phyloP scores from a whole-genome alignment of 2,113 vertebrate genomes.

The human (Homo sapiens) region DNA sequence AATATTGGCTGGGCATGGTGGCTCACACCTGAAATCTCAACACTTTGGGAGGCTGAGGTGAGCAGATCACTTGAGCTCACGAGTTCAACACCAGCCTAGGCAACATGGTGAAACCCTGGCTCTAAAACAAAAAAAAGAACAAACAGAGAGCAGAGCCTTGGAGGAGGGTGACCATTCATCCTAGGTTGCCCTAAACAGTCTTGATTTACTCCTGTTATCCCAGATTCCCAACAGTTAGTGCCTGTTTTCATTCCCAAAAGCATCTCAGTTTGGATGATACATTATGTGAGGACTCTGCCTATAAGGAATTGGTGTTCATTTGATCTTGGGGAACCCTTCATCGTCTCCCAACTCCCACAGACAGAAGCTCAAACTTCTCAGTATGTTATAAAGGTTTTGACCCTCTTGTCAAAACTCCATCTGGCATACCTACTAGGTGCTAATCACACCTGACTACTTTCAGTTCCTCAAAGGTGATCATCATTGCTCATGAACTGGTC shows the following conservation, averaged over 20 bases:
- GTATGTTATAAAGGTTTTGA: neutral
- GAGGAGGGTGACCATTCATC: neutral
- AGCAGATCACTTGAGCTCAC: too few relatives aligned
- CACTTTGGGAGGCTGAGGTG: too few relatives aligned
- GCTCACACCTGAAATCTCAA: too few relatives aligned
- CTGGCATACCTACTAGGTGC: rapidly evolving
- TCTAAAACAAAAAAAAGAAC: neutral
- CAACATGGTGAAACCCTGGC: too few relatives aligned
- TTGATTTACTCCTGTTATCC: neutral
- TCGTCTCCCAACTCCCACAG: neutral
- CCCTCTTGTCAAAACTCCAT: neutral
- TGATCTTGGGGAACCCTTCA: neutral
- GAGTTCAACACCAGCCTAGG: too few relatives aligned
- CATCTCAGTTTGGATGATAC: neutral
- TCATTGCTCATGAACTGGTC: neutral
- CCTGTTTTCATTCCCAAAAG: neutral
- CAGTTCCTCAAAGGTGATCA: neutral
- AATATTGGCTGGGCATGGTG: neutral
- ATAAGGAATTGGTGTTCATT: neutral
- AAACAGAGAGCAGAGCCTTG: neutral
- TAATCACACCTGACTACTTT: neutral
- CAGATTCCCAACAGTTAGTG: too few relatives aligned
- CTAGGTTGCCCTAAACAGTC: neutral
- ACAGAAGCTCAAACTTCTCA: neutral
- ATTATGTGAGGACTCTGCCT: neutral